Conservation (phyloP, 2,888 invertebrate genomes). For the Tiliacea citrago region DNA sequence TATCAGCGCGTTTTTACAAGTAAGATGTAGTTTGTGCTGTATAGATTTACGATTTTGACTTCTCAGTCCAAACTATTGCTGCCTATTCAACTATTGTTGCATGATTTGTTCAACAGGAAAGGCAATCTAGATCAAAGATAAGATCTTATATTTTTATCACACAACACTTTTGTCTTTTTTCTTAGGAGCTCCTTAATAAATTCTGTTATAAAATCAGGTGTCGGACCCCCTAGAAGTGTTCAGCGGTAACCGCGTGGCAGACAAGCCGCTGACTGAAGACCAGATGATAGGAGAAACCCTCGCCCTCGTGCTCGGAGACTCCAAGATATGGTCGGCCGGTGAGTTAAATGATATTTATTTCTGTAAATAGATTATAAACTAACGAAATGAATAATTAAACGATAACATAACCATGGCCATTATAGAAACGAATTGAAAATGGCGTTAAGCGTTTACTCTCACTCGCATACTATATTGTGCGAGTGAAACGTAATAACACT, state of each 20-base stretch:
- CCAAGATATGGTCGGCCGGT: slow-evolving; percentile 98
- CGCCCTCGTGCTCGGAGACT: slow-evolving; percentile 97
- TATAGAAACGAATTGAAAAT: too few species aligned
- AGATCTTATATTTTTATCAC: neutral
- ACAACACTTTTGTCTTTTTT: neutral
- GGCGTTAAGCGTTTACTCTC: too few species aligned
- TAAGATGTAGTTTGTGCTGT: slow-evolving; percentile 67
- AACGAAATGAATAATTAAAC: too few species aligned
- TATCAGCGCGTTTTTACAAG: slow-evolving; percentile 98
- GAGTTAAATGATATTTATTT: slow-evolving; percentile 81
- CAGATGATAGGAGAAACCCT: slow-evolving; percentile 99
- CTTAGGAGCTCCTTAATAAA: neutral
- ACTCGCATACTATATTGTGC: too few species aligned
- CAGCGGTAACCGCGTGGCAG: slow-evolving; percentile 96
- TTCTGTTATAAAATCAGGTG: slow-evolving; percentile 84
- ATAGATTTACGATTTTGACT: neutral
- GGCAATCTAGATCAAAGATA: neutral
- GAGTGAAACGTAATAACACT: too few species aligned
- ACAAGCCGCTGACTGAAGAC: slow-evolving; percentile 97
- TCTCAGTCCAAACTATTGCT: too few species aligned
- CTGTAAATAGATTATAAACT: too few species aligned
- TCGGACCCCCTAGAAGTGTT: slow-evolving; percentile 97
- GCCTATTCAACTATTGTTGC: neutral
- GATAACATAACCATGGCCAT: too few species aligned
- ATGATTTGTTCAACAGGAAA: neutral